A percentile compares a stretch with the other conserved stretches of the same genome.
Conservation (phyloP, 2,888 invertebrate genomes). For the Arenicola marina region DNA sequence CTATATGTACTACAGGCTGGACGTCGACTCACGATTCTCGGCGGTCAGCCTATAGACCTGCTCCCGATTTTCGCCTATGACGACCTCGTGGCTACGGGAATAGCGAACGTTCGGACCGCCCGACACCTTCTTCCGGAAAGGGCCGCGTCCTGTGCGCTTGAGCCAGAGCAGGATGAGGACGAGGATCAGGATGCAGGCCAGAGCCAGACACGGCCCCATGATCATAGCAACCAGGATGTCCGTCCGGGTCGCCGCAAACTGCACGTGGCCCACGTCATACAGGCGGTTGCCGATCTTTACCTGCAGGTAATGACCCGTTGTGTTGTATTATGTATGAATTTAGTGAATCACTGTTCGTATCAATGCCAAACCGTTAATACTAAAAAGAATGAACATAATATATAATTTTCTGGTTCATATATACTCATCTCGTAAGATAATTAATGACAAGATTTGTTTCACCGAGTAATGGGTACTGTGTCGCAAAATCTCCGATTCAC, state of each 20-base stretch:
- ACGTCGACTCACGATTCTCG: constrained; percentile 10
- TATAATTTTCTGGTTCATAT: no score
- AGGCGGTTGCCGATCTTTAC: constrained; percentile 41
- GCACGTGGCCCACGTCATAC: constrained; percentile 42
- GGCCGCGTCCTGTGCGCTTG: constrained; percentile 39
- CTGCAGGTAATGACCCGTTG: constrained; percentile 40
- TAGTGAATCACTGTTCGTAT: no score
- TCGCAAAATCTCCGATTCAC: no score
- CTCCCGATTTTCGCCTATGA: no score
- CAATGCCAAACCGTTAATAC: no score
- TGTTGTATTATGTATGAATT: no score
- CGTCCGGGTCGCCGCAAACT: constrained; percentile 27
- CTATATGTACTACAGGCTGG: no score
- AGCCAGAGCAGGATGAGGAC: constrained; percentile 39
- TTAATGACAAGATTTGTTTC: no score
- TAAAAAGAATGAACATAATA: no score
- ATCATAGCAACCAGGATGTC: constrained; percentile 38
- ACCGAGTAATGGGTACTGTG: no score
- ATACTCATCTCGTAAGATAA: no score
- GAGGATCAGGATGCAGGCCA: constrained; percentile 34
- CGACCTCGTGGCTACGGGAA: neutral
- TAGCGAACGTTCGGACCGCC: neutral
- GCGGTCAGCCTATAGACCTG: constrained; percentile 5
- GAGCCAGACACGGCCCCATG: constrained; percentile 8
- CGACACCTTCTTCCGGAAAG: constrained; percentile 33